A percentile compares a stretch with the other conserved stretches of the same genome.
These are phyloP conservation scores for Schizothorax lantsangensis DNA, from an alignment of 2,797 vertebrate species.

Conservation along the genomic window DNA sequence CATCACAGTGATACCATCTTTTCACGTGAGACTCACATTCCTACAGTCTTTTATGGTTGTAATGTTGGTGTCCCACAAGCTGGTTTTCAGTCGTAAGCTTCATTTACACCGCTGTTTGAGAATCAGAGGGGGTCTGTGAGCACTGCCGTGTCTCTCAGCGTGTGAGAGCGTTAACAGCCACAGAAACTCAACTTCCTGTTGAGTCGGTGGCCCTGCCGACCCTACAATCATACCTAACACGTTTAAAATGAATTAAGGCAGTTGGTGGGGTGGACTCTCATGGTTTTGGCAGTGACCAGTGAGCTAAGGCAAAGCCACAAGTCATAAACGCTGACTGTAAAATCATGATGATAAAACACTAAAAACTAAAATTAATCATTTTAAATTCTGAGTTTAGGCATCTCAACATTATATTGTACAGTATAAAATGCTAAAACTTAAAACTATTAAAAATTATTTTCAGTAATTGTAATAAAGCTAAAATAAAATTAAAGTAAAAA, in stretches of 20 bases:
- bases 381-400: neutral
- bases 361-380: neutral
- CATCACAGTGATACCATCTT: neutral
- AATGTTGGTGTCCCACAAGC: neutral
- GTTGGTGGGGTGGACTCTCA: neutral
- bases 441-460: neutral
- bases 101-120: conserved; percentile 3
- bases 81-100: conserved; percentile 5
- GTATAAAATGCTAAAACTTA: no score
- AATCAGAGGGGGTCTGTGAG: conserved; percentile 3
- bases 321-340: neutral
- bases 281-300: neutral
- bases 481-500: neutral
- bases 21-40: neutral
- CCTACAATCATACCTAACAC: neutral
- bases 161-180: neutral
- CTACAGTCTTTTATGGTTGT: neutral
- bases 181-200: conserved; percentile 24
- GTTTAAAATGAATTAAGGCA: neutral
- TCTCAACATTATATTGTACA: neutral
- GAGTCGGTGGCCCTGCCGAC: neutral
- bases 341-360: neutral
- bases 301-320: neutral
- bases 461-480: neutral
- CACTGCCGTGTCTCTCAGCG: neutral